Base-by-base conservation (phyloP, 1,140 invertebrate genomes). In the Colletes latitarsis region DNA sequence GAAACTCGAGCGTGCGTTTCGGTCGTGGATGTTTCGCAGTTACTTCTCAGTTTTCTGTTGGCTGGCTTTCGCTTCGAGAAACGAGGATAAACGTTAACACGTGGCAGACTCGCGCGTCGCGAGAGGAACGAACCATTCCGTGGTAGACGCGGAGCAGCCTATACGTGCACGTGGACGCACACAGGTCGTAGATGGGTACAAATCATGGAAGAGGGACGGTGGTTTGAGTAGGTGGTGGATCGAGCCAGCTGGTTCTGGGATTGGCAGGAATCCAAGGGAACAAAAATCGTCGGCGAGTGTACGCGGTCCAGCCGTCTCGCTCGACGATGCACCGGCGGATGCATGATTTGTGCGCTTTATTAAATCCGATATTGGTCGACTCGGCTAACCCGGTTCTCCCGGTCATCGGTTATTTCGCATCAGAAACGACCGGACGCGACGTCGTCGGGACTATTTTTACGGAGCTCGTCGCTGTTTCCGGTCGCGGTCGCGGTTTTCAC, bases 331-430 rank as follows among this genome's bases (percentile, higher is more conserved):
- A 85, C 70, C 60, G 73, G 21, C 81, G 81, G 82, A 88, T 88
- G 79, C 88, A 89, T 88, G 87, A 90, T 90, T 90, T 88, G 84
- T 88, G 78, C 84, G 85, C 85, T 87, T 87, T 78, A 89, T 90
- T 89, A 89, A 89, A 89, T 89, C 81, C 72, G 87, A 85, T 86
- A 89, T 88, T 82, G 86, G 88, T 88, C 70, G 82, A 83, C 55
- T 85, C 77, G 86, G 77, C 74, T 88, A 85, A 88, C 81, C 81
- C 53, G 75, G 75, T 71, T 58, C 53, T 76, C 68, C 77, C 19
- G 69, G 77, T 53, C 82, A 77, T 83, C 76, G 85, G 85, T 84
- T 87, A 82, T 85, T 82, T 84, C 79, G 64, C 53, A 71, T 67
- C 73, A 41, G 82, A 72, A 73, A 70, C 74, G 19, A 70, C 58